Conservation (phyloP, 2,888 invertebrate species). For the Polia nebulosa region DNA sequence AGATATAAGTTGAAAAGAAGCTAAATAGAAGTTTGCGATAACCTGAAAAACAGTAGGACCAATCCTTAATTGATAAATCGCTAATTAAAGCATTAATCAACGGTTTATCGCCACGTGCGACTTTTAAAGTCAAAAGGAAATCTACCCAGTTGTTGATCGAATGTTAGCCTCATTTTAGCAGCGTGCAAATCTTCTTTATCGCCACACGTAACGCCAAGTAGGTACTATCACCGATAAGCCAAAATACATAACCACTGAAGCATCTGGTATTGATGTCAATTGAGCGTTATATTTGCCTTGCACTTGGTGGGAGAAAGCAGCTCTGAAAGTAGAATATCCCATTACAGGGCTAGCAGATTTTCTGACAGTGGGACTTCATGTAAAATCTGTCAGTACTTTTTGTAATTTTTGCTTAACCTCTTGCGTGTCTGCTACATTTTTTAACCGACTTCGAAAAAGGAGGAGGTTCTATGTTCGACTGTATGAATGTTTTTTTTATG, state of each 20-base stretch:
- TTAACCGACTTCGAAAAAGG: too few relatives aligned
- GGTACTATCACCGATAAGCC: slow-evolving; percentile 27
- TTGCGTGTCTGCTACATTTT: too few relatives aligned
- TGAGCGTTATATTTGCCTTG: slow-evolving; percentile 26
- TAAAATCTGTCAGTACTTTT: not conserved
- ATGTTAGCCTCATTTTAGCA: slow-evolving; percentile 1
- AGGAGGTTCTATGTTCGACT: too few relatives aligned
- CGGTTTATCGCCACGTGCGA: slow-evolving; percentile 2
- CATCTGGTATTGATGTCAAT: slow-evolving; percentile 38
- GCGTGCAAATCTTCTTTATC: slow-evolving; percentile 32
- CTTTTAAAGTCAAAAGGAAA: slow-evolving; percentile 26
- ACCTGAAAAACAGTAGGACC: not conserved
- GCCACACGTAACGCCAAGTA: slow-evolving; percentile 2
- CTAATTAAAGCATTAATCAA: slow-evolving; percentile 17
- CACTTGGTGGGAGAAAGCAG: slow-evolving; percentile 32
- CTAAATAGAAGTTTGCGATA: not conserved
- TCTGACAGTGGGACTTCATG: not conserved
- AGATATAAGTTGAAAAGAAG: not conserved
- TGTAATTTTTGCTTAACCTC: not conserved
- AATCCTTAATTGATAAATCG: slow-evolving; percentile 9
- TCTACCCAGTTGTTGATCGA: slow-evolving; percentile 1
- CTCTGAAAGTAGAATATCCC: not conserved
- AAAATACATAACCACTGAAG: slow-evolving; percentile 9
- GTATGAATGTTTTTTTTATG: too few relatives aligned
- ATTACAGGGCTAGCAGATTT: slow-evolving; percentile 6